Conservation (phyloP, 2,888 invertebrate genomes). For the Pseudanteris insignis region DNA sequence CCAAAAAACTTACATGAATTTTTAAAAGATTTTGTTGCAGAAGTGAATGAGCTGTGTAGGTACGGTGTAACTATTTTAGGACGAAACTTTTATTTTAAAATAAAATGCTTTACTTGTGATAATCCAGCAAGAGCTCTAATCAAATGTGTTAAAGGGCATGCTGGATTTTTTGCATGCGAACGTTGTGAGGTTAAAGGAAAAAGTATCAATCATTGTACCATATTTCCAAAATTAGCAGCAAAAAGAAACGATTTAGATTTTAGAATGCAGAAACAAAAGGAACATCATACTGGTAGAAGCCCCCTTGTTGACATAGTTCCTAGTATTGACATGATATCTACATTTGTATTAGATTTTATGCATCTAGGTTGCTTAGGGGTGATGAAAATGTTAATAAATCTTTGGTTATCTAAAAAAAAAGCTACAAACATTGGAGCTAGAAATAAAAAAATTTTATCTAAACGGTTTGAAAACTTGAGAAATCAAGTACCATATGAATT, state of each 20-base stretch:
- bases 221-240: neutral
- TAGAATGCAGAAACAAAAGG: neutral
- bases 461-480: neutral
- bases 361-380: neutral
- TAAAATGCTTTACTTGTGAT: conserved; percentile 6
- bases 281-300: conserved; percentile 4
- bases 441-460: neutral
- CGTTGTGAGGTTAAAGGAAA: neutral
- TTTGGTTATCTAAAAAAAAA: neutral
- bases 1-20: neutral
- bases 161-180: conserved; percentile 1
- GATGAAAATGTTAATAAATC: neutral
- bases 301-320: conserved; percentile 3
- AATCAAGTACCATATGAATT: neutral
- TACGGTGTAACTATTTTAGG: neutral
- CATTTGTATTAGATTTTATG: conserved; percentile 7
- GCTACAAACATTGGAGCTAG: neutral
- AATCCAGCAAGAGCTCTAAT: conserved; percentile 1
- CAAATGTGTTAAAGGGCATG: conserved; percentile 1
- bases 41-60: neutral
- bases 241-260: neutral
- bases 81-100: neutral
- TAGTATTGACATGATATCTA: conserved; percentile 3
- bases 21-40: neutral
- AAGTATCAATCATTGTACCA: neutral